Evolutionary conservation across 2,888 invertebrate species (phyloP), one percentile per base, ranked within the genome.

Genomic region (Ormyrus rosae): DNA sequence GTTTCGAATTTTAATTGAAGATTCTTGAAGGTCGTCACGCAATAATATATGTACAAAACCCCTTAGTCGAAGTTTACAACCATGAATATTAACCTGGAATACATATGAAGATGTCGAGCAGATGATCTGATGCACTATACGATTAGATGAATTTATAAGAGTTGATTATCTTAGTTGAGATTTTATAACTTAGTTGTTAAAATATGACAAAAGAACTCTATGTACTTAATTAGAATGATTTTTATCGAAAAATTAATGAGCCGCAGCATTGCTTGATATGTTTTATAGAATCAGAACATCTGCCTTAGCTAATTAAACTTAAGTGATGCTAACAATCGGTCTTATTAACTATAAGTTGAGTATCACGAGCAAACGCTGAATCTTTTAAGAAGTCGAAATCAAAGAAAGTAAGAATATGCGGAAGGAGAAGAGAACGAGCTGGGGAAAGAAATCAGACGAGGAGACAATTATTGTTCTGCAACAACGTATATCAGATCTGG

Each of bases 31-130:
- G 34, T 64, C 8, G 61, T 72, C 55, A 60, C 61, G 50, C 65
- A 51, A 5, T 72, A 55, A 84, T 77, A 84, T 77, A 82, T 87
- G 87, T 87, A 87, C 86, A 88, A 89, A 89, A 85, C 84, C 81
- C 82, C 83, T 79, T 82, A 85, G 83, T 83, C 84, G 51, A 65
- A 65, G 85, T 85, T 84, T 84, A 83, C 83, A 86, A 87, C 86
- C 86, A 88, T 85, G 86, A 86, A 87, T 88, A 87, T 86, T 85
- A 84, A 84, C 84, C 82, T 69, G 85, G 70, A 88, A 89, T 81
- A 86, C 86, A 87, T 86, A 86, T 86, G 70, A 65, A 79, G 56
- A 58, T 45, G 72, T 34, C 34, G 34, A 34, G 34, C 53, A 71
- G 65, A 72, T 74, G 68, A 70, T 61, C 46, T 56, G 76, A 65